These are phyloP conservation scores for Pentalonia nigronervosa DNA, from an alignment of 1,140 invertebrate genomes.

Conservation along the genomic window DNA sequence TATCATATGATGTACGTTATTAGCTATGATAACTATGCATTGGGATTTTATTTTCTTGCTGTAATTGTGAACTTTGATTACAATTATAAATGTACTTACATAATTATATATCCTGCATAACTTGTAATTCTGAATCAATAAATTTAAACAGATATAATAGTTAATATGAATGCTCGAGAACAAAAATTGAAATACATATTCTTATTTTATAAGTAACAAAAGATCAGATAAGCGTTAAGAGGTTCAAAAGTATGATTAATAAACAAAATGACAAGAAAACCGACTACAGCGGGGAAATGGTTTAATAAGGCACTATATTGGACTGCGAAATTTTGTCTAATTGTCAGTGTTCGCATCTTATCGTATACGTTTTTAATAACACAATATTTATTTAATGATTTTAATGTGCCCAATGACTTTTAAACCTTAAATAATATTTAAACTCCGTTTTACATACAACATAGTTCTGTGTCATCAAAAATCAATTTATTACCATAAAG, in stretches of 20 bases:
- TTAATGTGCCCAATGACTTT: not conserved
- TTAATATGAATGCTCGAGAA: not conserved
- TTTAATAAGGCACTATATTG: not conserved
- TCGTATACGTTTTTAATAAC: not conserved
- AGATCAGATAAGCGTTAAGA: not conserved
- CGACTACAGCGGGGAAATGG: not conserved
- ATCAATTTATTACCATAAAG: not conserved
- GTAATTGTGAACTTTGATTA: not conserved
- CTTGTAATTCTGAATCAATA: not conserved
- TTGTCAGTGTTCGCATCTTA: not conserved
- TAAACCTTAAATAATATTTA: not conserved
- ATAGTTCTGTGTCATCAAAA: not conserved
- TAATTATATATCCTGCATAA: not conserved
- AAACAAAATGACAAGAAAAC: not conserved
- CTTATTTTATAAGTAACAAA: not conserved
- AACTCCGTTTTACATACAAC: not conserved
- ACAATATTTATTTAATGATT: not conserved
- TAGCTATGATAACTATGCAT: not conserved
- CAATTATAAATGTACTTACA: not conserved
- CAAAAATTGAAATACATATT: not conserved
- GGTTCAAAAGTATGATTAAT: not conserved
- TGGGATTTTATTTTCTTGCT: not conserved
- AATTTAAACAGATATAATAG: not conserved
- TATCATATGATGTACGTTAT: not conserved
- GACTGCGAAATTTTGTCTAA: not conserved